These are phyloP conservation scores for Notiomystis cincta DNA, from an alignment of 2,113 vertebrate genomes.

Conservation along the genomic window DNA sequence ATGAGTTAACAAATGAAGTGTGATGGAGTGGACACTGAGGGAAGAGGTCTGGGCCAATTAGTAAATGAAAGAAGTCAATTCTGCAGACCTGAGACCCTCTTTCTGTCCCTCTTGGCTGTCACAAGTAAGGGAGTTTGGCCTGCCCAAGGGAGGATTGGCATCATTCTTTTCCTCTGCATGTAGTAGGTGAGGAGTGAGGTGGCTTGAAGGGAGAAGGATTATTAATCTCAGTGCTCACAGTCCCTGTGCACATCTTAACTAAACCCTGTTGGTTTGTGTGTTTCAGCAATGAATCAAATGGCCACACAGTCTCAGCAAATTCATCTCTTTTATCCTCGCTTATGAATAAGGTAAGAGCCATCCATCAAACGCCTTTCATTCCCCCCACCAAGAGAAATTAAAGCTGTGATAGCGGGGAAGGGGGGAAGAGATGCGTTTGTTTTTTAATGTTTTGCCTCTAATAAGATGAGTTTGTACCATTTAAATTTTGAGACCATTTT, in stretches of 20 bases:
- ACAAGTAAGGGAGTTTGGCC: background rate
- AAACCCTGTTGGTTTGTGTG: constrained; percentile 93
- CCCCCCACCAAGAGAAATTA: constrained; percentile 90
- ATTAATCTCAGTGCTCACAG: constrained; percentile 82
- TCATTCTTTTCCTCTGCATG: background rate
- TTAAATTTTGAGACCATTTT: constrained; percentile 99
- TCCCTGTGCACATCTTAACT: constrained; percentile 84
- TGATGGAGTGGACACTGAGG: background rate
- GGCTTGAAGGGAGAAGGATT: constrained; percentile 69
- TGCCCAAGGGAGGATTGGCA: background rate
- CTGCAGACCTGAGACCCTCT: background rate
- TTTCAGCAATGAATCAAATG: constrained; percentile 99
- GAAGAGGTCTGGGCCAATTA: background rate
- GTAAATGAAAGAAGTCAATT: background rate
- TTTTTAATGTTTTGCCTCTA: constrained; percentile 99
- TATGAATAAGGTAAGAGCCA: constrained; percentile 99
- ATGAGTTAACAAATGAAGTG: background rate
- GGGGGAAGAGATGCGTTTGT: constrained; percentile 87
- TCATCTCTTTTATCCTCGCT: constrained; percentile 99
- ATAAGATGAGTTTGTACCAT: constrained; percentile 99
- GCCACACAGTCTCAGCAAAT: constrained; percentile 93
- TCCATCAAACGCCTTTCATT: constrained; percentile 92
- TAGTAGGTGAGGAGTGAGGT: constrained; percentile 25
- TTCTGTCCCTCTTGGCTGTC: background rate
- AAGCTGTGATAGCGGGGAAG: constrained; percentile 69